Base-by-base conservation (phyloP, 2,113 vertebrate species). In the Urocynchramus pylzowi region DNA sequence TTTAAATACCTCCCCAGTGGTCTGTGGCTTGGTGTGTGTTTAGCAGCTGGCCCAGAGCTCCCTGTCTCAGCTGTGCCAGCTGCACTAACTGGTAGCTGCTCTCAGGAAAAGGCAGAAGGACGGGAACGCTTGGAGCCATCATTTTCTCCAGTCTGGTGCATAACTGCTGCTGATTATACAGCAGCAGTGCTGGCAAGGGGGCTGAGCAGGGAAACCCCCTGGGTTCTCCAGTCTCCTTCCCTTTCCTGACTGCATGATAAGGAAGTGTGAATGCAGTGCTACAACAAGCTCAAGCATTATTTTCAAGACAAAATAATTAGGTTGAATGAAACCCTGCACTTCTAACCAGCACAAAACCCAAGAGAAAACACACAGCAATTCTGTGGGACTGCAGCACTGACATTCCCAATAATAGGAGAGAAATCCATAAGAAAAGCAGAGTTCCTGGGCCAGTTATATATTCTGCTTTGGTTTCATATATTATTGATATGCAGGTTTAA, bases 81-180 rank as follows among this genome's bases (percentile, higher is more conserved):
- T 73, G 23, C 91, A 70, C n/a, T 81, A 28, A 50, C 44, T 42
- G 30, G 41, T 5, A 42, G 30, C 45, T 94, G 83, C 80, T 87
- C 60, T 44, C 64, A 60, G 22, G 59, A 68, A 75, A 56, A 77
- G 61, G 35, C 16, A 64, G 39, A 65, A 70, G 81, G 81, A 74
- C 1, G 1, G 83, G 47, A 65, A 59, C 1, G 39, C 74, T 87
- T 23, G 39, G 86, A 96, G 80, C 64, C 47, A 33, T 81, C 11
- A 74, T 88, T 50, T 86, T 35, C 86, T 60, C 27, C 75, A 68
- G 28, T 10, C 39, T 84, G 69, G 85, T 78, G 56, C 30, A 39
- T 90, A 94, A 94, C 47, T 73, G 74, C 7, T 49, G 53, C 50
- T 87, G 84, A 94, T 94, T 89, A 67, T 47, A 71, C 69, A 96